A percentile compares a stretch with the other conserved stretches of the same genome.
These are phyloP conservation scores for Streptopelia turtur DNA, from an alignment of 2,797 vertebrate genomes.

Conservation along the genomic window DNA sequence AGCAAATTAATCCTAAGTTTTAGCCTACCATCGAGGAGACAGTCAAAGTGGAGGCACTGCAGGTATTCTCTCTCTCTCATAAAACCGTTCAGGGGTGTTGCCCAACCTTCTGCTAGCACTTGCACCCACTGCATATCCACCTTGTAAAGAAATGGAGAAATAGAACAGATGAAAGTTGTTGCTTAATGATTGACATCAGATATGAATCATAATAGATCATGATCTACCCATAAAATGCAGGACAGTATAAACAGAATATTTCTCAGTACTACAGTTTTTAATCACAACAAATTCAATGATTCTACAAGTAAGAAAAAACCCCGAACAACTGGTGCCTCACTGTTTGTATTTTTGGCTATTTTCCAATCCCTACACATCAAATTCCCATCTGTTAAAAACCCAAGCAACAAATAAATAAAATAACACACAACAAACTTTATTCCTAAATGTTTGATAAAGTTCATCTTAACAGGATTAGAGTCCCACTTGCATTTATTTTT, in stretches of 20 bases:
- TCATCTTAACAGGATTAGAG: background rate
- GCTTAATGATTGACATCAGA: background rate
- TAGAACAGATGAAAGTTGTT: background rate
- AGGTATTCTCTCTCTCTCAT: slow-evolving; percentile 97
- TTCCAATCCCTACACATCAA: background rate
- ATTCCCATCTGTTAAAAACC: background rate
- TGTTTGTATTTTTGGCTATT: background rate
- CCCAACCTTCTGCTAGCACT: slow-evolving; percentile 98
- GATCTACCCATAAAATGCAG: background rate
- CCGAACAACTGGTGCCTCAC: background rate
- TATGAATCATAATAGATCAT: background rate
- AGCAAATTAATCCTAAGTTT: background rate
- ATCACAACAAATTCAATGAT: background rate
- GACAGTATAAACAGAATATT: background rate
- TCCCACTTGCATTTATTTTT: background rate
- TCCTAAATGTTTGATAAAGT: background rate
- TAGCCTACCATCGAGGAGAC: slow-evolving; percentile 92
- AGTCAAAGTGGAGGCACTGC: slow-evolving; percentile 98
- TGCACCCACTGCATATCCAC: slow-evolving; percentile 99
- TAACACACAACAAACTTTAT: background rate
- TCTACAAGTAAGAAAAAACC: background rate
- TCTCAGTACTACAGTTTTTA: background rate
- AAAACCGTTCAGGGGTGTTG: slow-evolving; percentile 95
- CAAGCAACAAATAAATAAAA: background rate
- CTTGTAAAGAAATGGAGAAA: slow-evolving; percentile 72